phyloP scores from a whole-genome alignment of 2,113 vertebrate species.

The Percopsis transmontana region DNA sequence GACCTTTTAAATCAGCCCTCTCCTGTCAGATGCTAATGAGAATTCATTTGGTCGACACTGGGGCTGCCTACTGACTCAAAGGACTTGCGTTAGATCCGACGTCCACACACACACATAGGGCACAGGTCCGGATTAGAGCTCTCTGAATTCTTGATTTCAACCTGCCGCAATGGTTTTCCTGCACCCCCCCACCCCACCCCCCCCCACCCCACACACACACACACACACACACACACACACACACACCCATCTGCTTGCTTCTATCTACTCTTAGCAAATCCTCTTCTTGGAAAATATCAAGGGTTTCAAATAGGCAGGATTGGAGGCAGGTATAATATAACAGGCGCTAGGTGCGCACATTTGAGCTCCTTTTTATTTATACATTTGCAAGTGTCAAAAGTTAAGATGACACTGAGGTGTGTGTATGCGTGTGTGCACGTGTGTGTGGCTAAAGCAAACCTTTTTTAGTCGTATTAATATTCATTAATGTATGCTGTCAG shows the following conservation, averaged over 20 bases:
- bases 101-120: constrained; percentile 25
- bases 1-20: constrained; percentile 43
- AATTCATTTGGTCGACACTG: constrained; percentile 56
- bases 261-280: too few relatives aligned
- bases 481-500: constrained; percentile 73
- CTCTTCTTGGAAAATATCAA: too few relatives aligned
- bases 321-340: constrained; percentile 26
- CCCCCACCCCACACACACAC: not conserved
- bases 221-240: not conserved
- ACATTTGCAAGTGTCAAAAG: not conserved
- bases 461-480: constrained; percentile 71
- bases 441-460: constrained; percentile 33
- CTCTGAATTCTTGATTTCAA: constrained; percentile 74
- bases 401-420: not conserved
- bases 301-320: constrained; percentile 47
- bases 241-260: not conserved
- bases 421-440: not conserved
- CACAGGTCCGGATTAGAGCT: constrained; percentile 66
- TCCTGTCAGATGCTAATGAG: constrained; percentile 51
- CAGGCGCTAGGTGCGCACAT: constrained; percentile 8
- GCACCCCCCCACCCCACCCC: not conserved
- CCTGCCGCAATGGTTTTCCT: constrained; percentile 35
- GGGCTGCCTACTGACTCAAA: constrained; percentile 45
- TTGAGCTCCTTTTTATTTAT: not conserved
- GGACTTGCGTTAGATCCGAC: constrained; percentile 65